Evolutionary conservation across 2,888 invertebrate species (phyloP).

Genomic region (Sclerodermus sp.): DNA sequence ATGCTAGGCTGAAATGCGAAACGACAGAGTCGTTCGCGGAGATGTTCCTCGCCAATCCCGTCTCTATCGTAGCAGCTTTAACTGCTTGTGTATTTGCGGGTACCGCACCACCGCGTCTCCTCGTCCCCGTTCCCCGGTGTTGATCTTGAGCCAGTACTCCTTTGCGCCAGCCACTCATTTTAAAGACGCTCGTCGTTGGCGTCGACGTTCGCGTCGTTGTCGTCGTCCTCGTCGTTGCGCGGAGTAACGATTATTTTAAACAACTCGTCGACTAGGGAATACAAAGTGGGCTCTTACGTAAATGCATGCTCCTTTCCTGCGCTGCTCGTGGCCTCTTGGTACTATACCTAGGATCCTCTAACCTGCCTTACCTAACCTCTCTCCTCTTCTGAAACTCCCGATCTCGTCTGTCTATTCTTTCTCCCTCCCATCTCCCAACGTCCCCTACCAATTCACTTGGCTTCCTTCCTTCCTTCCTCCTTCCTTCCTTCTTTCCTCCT

Average conservation of each 20-base stretch:
- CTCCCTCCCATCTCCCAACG: not conserved
- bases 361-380: not conserved
- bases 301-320: conserved; percentile 32
- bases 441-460: not conserved
- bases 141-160: no score
- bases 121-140: no score
- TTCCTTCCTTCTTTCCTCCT: conserved; percentile 9
- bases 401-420: not conserved
- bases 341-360: not conserved
- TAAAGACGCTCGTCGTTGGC: conserved; percentile 20
- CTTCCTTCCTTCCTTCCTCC: conserved; percentile 7
- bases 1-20: no score
- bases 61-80: no score
- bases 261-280: conserved; percentile 43
- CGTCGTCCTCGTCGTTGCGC: no score
- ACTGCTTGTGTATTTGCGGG: no score
- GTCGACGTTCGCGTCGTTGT: no score
- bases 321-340: conserved; percentile 1
- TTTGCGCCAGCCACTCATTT: conserved; percentile 14
- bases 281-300: conserved; percentile 52
- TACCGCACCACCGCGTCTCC: no score
- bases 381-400: not conserved
- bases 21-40: no score
- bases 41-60: no score
- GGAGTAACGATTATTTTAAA: conserved; percentile 51